Conservation (phyloP, 2,888 invertebrate species). For the Nephrotoma flavescens region DNA sequence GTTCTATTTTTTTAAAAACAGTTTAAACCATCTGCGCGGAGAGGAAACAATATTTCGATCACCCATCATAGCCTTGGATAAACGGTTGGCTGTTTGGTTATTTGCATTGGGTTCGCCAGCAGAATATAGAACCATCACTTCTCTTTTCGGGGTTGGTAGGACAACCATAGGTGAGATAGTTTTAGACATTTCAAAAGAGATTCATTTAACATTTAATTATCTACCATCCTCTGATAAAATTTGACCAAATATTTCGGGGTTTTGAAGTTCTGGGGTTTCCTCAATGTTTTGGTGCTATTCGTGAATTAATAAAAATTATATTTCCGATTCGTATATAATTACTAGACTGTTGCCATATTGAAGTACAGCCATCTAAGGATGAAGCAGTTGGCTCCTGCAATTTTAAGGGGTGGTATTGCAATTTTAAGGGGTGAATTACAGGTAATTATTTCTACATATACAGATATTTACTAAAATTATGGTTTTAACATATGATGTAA, state of each 20-base stretch:
- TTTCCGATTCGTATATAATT: too few relatives aligned
- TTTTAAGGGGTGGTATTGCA: constrained; percentile 4
- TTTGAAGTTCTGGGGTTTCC: too few relatives aligned
- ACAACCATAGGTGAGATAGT: neutral
- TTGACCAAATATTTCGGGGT: neutral
- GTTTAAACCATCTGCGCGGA: too few relatives aligned
- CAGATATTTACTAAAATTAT: neutral
- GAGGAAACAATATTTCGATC: neutral
- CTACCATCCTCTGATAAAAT: neutral
- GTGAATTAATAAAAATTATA: too few relatives aligned
- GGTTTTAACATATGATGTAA: neutral
- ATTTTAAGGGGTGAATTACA: constrained; percentile 1
- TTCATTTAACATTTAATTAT: neutral
- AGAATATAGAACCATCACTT: neutral
- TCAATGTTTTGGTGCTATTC: too few relatives aligned
- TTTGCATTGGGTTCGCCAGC: neutral
- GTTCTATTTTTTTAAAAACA: too few relatives aligned
- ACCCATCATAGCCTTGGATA: neutral
- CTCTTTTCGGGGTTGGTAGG: neutral
- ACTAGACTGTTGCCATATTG: constrained; percentile 6
- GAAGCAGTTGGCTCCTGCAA: constrained; percentile 3
- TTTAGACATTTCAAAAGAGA: neutral
- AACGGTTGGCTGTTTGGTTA: neutral
- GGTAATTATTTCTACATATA: neutral
- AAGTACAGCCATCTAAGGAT: neutral